Conservation (phyloP, 2,888 invertebrate species). For the Epirrhoe tristata region DNA sequence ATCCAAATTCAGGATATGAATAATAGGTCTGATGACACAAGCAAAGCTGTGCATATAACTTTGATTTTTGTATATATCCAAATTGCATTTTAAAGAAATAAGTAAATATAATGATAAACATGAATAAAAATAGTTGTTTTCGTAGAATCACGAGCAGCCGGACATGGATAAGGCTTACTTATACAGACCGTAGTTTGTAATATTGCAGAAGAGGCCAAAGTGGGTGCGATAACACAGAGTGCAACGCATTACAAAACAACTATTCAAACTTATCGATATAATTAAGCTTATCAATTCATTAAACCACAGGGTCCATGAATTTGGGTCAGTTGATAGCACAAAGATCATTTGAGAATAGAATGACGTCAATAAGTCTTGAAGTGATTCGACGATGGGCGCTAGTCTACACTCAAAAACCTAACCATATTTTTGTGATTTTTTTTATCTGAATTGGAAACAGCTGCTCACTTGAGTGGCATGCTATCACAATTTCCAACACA, state of each 20-base stretch:
- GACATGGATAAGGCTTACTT: conserved; percentile 20
- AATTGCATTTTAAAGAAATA: too few relatives aligned
- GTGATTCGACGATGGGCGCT: conserved; percentile 36
- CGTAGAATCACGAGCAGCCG: conserved; percentile 17
- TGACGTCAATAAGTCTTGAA: conserved; percentile 10
- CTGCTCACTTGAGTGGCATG: conserved; percentile 14
- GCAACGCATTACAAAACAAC: conserved; percentile 14
- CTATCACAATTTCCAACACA: not conserved
- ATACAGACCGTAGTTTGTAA: conserved; percentile 2
- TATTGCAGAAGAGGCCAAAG: conserved; percentile 2
- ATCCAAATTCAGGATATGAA: too few relatives aligned
- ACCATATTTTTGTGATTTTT: conserved; percentile 5
- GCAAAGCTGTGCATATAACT: too few relatives aligned
- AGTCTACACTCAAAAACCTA: conserved; percentile 27
- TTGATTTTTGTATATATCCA: too few relatives aligned
- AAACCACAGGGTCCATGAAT: conserved; percentile 32
- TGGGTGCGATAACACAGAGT: conserved; percentile 1
- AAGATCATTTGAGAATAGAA: conserved; percentile 25
- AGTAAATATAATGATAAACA: too few relatives aligned
- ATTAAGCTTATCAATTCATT: conserved; percentile 41
- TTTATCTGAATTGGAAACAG: conserved; percentile 36
- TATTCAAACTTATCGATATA: conserved; percentile 21
- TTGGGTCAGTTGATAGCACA: conserved; percentile 45
- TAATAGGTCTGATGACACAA: too few relatives aligned
- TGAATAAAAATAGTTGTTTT: conserved; percentile 14